Percentiles rank a stretch among this genome's conserved stretches.
Evolutionary conservation across 2,113 vertebrate species (phyloP).

Genomic region (Pagrus major): DNA sequence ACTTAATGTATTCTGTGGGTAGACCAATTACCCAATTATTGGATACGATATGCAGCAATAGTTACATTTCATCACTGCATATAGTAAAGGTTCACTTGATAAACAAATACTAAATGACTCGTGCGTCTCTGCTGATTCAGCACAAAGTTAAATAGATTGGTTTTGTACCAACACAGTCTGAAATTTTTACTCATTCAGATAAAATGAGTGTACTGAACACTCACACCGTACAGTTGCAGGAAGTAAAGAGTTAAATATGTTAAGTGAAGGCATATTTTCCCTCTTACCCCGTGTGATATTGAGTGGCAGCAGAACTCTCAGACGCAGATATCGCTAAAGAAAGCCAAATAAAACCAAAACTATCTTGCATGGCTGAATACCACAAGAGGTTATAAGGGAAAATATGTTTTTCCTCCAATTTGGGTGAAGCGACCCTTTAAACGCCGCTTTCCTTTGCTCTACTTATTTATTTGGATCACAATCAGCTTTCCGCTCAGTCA

Average conservation of each 20-base stretch:
- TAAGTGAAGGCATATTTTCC: not conserved
- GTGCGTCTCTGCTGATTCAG: not conserved
- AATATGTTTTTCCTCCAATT: not conserved
- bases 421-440: conserved; percentile 9
- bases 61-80: too few relatives aligned
- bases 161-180: not conserved
- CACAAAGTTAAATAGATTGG: not conserved
- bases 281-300: not conserved
- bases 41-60: too few relatives aligned
- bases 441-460: not conserved
- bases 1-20: too few relatives aligned
- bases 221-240: not conserved
- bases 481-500: conserved; percentile 13
- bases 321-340: not conserved
- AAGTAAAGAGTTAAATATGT: not conserved
- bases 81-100: not conserved
- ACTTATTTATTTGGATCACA: conserved; percentile 9
- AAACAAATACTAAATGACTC: too few relatives aligned
- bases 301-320: not conserved
- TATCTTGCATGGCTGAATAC: not conserved
- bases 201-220: not conserved
- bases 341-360: not conserved
- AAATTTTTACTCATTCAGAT: not conserved
- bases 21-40: too few relatives aligned
- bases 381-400: not conserved